phyloP scores from a whole-genome alignment of 2,113 vertebrate species.

The Myotis davidii region DNA sequence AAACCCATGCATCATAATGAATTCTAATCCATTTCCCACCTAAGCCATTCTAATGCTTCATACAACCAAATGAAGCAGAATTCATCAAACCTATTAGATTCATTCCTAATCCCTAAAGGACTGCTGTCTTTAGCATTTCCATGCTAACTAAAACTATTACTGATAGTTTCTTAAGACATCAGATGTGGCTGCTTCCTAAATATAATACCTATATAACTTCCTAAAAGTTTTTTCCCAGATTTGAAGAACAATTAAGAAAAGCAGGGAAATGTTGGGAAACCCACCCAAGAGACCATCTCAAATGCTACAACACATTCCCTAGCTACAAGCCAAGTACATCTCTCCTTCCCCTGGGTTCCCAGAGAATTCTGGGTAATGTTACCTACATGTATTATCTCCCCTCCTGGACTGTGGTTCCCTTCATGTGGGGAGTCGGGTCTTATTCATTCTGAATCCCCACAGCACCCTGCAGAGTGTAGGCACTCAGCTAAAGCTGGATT shows the following conservation, averaged over 20 bases:
- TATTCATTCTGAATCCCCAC: neutral
- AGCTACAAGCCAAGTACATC: neutral
- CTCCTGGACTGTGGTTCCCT: neutral
- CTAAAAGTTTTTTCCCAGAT: conserved; percentile 46
- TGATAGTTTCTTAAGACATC: conserved; percentile 47
- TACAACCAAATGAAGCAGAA: conserved; percentile 78
- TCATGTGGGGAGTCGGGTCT: neutral
- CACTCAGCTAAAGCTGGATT: neutral
- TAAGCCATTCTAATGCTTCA: conserved; percentile 76
- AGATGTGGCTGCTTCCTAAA: conserved; percentile 68
- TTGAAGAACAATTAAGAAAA: conserved; percentile 53
- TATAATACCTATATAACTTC: conserved; percentile 54
- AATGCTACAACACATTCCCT: neutral
- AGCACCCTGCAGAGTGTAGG: neutral
- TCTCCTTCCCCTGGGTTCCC: neutral
- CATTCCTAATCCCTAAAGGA: conserved; percentile 78
- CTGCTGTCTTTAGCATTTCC: conserved; percentile 77
- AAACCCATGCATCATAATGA: conserved; percentile 74
- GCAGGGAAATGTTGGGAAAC: neutral
- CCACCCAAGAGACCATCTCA: neutral
- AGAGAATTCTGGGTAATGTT: neutral
- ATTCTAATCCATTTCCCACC: conserved; percentile 67
- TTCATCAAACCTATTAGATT: conserved; percentile 81
- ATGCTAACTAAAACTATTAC: conserved; percentile 79
- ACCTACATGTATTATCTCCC: neutral